Conservation (phyloP, 2,113 vertebrate species). For the Kryptolebias marmoratus region DNA sequence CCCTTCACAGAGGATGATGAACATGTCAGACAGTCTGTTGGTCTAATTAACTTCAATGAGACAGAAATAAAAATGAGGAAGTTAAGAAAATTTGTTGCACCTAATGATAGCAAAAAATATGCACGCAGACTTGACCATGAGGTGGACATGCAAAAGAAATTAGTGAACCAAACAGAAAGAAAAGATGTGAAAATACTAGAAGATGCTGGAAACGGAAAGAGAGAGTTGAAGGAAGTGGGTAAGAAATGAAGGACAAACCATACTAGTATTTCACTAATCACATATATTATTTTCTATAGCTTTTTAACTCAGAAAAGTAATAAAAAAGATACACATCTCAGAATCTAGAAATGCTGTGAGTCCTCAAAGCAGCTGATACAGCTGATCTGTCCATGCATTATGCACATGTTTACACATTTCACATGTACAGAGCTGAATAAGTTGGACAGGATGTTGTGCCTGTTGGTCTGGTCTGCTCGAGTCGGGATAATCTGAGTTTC, state of each 20-base stretch:
- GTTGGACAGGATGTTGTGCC: neutral
- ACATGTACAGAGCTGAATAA: neutral
- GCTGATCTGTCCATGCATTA: neutral
- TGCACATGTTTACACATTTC: neutral
- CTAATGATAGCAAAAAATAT: no score
- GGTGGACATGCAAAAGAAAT: neutral
- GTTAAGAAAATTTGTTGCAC: no score
- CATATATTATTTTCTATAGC: neutral
- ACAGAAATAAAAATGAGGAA: neutral
- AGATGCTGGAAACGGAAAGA: neutral
- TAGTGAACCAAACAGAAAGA: neutral
- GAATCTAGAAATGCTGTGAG: neutral
- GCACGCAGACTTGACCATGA: neutral
- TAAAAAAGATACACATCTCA: neutral
- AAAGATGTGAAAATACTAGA: no score
- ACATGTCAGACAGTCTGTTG: neutral
- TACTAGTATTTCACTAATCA: neutral
- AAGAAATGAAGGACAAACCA: no score
- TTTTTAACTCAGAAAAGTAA: neutral
- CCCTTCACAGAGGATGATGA: neutral
- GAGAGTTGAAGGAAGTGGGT: neutral
- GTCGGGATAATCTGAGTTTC: neutral
- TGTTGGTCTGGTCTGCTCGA: neutral
- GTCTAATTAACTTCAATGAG: slow-evolving; percentile 14
- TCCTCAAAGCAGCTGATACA: neutral